Conservation (phyloP, 2,113 vertebrate genomes). For the Phyllopteryx taeniolatus region DNA sequence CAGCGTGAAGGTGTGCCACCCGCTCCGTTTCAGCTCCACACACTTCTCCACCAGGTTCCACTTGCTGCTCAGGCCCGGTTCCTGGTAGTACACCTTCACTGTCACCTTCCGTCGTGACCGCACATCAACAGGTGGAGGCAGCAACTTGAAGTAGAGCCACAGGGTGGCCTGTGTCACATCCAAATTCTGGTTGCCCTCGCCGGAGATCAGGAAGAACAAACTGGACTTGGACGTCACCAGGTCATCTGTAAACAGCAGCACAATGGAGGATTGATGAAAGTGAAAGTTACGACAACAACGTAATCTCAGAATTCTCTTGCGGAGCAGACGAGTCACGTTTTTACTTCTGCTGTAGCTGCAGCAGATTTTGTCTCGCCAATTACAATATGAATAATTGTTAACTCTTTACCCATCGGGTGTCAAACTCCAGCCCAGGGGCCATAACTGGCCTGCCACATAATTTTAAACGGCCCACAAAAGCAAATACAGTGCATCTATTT, state of each 20-base stretch:
- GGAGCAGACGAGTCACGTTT: not conserved
- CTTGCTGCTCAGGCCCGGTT: conserved; percentile 80
- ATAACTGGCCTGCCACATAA: not conserved
- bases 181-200: conserved; percentile 94
- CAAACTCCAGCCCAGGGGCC: not conserved
- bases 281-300: not conserved
- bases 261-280: not conserved
- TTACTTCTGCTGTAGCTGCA: not conserved
- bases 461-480: not conserved
- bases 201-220: conserved; percentile 94
- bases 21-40: conserved; percentile 90
- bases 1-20: conserved; percentile 94
- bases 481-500: not conserved
- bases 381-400: not conserved
- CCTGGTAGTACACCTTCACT: conserved; percentile 91
- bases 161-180: conserved; percentile 88
- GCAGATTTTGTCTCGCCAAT: not conserved
- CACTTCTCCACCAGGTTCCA: conserved; percentile 93
- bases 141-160: conserved; percentile 94
- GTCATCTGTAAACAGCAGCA: conserved; percentile 77
- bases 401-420: not conserved
- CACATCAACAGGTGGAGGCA: conserved; percentile 79
- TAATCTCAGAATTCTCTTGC: not conserved
- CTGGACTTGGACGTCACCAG: conserved; percentile 87
- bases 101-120: conserved; percentile 84